Conservation (phyloP, 2,888 invertebrate species). For the Brachyptera risi region DNA sequence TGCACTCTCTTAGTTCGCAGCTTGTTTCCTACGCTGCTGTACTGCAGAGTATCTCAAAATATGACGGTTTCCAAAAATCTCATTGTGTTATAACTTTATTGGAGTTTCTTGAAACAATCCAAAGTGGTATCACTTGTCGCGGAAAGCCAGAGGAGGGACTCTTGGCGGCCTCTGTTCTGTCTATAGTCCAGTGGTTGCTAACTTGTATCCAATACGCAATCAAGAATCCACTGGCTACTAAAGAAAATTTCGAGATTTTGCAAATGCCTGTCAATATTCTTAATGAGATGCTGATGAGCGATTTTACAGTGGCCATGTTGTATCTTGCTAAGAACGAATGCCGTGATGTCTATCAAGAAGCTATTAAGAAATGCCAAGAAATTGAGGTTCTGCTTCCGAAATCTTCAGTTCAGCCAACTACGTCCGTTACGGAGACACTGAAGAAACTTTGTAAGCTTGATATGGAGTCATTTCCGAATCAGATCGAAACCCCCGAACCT, state of each 20-base stretch:
- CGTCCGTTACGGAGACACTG: slow-evolving; percentile 52
- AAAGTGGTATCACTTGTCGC: slow-evolving; percentile 9
- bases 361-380: slow-evolving; percentile 73
- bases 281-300: slow-evolving; percentile 63
- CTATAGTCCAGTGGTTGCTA: slow-evolving; percentile 75
- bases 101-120: slow-evolving; percentile 73
- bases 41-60: slow-evolving; percentile 80
- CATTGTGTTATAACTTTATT: slow-evolving; percentile 83
- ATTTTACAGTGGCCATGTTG: slow-evolving; percentile 76
- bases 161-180: slow-evolving; percentile 76
- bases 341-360: slow-evolving; percentile 58
- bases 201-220: slow-evolving; percentile 60
- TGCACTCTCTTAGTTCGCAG: slow-evolving; percentile 85
- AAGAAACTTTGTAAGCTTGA: slow-evolving; percentile 59
- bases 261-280: slow-evolving; percentile 67
- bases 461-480: slow-evolving; percentile 50
- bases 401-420: background rate
- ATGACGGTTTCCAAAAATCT: slow-evolving; percentile 80
- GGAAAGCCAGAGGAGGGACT: slow-evolving; percentile 86
- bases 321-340: slow-evolving; percentile 80
- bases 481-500: slow-evolving; percentile 55
- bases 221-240: slow-evolving; percentile 42
- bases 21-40: slow-evolving; percentile 89
- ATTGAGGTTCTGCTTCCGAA: slow-evolving; percentile 42
- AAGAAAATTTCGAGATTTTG: slow-evolving; percentile 50